Base-by-base conservation (phyloP, 2,888 invertebrate genomes). In the Lepetodrilus schrolli region DNA sequence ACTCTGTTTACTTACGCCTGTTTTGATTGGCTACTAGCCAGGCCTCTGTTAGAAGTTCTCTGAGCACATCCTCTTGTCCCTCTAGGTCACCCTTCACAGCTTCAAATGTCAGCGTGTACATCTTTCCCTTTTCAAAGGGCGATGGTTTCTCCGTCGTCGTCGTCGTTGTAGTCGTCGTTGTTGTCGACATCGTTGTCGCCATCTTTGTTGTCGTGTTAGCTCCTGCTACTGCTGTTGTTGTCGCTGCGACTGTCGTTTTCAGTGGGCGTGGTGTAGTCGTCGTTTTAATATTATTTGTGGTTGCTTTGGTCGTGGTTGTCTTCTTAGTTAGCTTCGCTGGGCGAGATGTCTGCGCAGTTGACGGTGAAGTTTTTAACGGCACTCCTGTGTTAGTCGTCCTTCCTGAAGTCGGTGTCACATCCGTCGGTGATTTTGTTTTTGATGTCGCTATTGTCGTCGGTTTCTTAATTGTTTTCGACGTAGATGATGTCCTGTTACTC, bases 61-160 rank as follows among this genome's bases (percentile, higher is more conserved):
- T 17, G 7, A 47, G 38, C 5, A 23, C 17, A 7, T 68, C 23
- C 26, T 38, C 43, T 17, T 68, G 26, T 1, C 30, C 43, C 7
- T 68, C 47, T n/a, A 68, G 43, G n/a, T 68, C 68, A 23, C 26
- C 47, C 47, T 38, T 26, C 1, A 23, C 68, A n/a, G 68, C 68
- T 26, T 68, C 68, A 21, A 68, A n/a, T 13, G 26, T 47, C 23
- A 68, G 17, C n/a, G n/a, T 47, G 43, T 68, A 68, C 7, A 13
- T 21, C n/a, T 23, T 26, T 43, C 23, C 10, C 7, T 23, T n/a
- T 30, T 47, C 68, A 1, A 43, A 47, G 7, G 30, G 26, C 10
- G n/a, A 47, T 17, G 68, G 68, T 1, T n/a, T 26, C 48, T 68
- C 68, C 0, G 68, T 68, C 10, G 68, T 68, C 43, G 43, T 43